Base-by-base conservation (phyloP, 2,888 invertebrate genomes). In the Agriopis aurantiaria region DNA sequence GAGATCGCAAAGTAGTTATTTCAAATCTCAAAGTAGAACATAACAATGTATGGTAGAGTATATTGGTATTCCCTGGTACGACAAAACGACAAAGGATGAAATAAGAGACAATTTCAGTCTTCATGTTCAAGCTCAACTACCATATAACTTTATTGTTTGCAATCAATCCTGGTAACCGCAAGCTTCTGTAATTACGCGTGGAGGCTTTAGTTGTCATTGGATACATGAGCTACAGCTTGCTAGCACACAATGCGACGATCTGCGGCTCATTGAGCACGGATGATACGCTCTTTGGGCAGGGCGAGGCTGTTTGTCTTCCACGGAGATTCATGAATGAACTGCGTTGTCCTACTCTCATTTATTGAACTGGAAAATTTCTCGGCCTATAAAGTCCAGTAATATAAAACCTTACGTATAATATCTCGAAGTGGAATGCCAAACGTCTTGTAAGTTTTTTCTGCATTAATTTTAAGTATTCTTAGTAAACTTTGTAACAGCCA, bases 251-350 rank as follows among this genome's bases (percentile, higher is more conserved):
- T 84, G 80, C 78, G 75, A 78, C 77, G 76, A 78, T 80, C 74
- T 79, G 73, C 78, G 84, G 70, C 79, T 85, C 87, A 87, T 87
- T 87, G 82, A 80, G 73, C 79, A 76, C 68, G 69, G 80, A 84
- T 85, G 85, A 83, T 76, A 83, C 76, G 82, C 80, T 82, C 76
- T 76, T 75, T 83, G 82, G 73, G 77, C 77, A 75, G 79, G 84
- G 85, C 75, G 82, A 80, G 85, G 78, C 79, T 76, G 77, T 81
- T 82, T 84, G 82, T 82, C 80, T 85, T 81, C 75, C 77, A 75
- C 68, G 70, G 75, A 61, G 75, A 78, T 75, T 79, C 77, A 85
- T 87, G 86, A 86, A 87, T 87, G 87, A 81, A 82, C 69, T 73
- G 66, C 52, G 65, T 76, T 70, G 62, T 81, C 67, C 56, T 68